phyloP scores from a whole-genome alignment of 2,888 invertebrate genomes.

The Leptothorax acervorum region DNA sequence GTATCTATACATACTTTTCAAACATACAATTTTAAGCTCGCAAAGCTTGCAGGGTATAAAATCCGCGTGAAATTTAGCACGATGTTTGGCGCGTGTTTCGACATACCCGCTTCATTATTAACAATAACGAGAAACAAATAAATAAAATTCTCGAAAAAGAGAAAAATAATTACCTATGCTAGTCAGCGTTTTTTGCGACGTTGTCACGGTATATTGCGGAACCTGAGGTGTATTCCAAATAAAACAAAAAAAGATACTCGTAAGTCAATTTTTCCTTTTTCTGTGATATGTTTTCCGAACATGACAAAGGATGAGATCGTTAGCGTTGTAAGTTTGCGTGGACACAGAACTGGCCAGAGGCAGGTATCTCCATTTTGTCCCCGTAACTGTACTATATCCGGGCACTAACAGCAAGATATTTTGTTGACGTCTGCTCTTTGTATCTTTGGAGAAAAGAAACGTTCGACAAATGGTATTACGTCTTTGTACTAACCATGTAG shows the following conservation, averaged over 20 bases:
- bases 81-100: neutral
- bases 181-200: conserved; percentile 2
- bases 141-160: conserved; percentile 10
- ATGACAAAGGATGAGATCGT: conserved; percentile 72
- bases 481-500: conserved; percentile 62
- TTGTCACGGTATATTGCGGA: neutral
- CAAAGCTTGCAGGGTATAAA: conserved; percentile 26
- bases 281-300: conserved; percentile 73
- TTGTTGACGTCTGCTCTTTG: conserved; percentile 57
- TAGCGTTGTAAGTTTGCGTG: conserved; percentile 82
- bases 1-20: neutral
- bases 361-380: conserved; percentile 84
- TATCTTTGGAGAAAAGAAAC: conserved; percentile 40
- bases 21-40: conserved; percentile 12
- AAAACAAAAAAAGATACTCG: conserved; percentile 27
- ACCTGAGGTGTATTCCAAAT: conserved; percentile 21
- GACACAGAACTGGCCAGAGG: conserved; percentile 86
- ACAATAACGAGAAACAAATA: conserved; percentile 12
- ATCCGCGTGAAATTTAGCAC: conserved; percentile 13
- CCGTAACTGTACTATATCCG: conserved; percentile 62
- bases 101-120: neutral
- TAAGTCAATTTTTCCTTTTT: conserved; percentile 51
- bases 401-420: conserved; percentile 74
- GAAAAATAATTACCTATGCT: neutral
- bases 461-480: conserved; percentile 49